These are phyloP conservation scores for Dugesia japonica DNA, from an alignment of 2,888 invertebrate species.

Conservation along the genomic window DNA sequence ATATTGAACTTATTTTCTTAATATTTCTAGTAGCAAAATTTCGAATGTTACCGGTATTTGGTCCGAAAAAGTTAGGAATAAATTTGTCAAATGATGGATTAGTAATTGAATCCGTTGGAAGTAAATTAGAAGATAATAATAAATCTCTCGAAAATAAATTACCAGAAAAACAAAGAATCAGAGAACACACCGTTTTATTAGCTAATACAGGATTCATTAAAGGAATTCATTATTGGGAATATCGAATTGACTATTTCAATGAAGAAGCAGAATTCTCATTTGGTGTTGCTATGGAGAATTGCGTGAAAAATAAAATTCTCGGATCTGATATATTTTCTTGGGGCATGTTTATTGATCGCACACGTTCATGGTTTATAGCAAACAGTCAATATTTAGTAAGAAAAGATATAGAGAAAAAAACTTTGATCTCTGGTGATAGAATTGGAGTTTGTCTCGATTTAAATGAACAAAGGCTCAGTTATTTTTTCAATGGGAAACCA, in stretches of 20 bases:
- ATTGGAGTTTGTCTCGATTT: constrained; percentile 23
- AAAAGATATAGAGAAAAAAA: neutral
- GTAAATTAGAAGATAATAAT: neutral
- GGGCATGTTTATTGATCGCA: neutral
- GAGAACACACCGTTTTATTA: neutral
- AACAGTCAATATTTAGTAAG: constrained; percentile 17
- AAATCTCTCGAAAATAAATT: no score
- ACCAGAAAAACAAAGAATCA: no score
- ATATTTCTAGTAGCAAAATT: neutral
- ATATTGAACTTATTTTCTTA: neutral
- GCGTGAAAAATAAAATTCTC: neutral
- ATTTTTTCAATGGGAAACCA: constrained; percentile 12
- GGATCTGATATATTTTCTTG: neutral
- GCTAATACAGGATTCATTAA: neutral
- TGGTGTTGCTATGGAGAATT: constrained; percentile 12
- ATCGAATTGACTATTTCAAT: neutral
- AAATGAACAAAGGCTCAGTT: neutral
- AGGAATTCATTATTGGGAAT: constrained; percentile 28
- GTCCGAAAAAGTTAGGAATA: neutral
- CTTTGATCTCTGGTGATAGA: neutral
- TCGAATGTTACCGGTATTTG: neutral
- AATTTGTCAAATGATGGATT: neutral
- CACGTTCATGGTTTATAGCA: constrained; percentile 17
- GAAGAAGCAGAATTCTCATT: neutral
- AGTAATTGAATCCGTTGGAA: neutral